These are phyloP conservation scores for Embidobia sp. DNA, from an alignment of 2,888 invertebrate species.

Conservation along the genomic window DNA sequence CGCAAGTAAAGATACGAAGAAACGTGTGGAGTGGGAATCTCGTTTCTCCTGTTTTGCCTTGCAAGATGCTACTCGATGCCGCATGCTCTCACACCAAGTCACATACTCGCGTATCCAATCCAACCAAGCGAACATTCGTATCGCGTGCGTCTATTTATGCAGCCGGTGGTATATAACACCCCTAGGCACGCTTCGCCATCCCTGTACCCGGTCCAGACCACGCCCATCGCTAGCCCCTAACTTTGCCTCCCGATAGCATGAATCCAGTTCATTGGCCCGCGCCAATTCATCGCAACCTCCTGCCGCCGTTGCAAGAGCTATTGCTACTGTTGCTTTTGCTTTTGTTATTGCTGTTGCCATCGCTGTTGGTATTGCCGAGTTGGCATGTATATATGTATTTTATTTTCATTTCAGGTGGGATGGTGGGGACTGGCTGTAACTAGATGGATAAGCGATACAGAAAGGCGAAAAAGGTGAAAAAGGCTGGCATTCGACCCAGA, in stretches of 20 bases:
- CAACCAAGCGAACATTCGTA: constrained; percentile 47
- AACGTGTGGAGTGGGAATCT: neutral
- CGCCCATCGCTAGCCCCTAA: constrained; percentile 77
- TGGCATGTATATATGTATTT: constrained; percentile 28
- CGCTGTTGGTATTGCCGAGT: constrained; percentile 41
- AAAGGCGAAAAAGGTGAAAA: constrained; percentile 44
- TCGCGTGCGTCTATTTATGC: constrained; percentile 80
- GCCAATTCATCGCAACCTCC: constrained; percentile 78
- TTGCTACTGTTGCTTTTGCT: constrained; percentile 51
- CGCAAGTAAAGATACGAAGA: constrained; percentile 11
- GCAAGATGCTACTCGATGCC: constrained; percentile 31
- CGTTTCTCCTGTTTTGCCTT: constrained; percentile 22
- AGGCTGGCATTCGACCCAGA: constrained; percentile 34
- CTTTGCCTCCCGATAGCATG: constrained; percentile 68
- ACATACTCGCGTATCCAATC: constrained; percentile 46
- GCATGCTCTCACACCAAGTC: constrained; percentile 33
- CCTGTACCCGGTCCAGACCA: constrained; percentile 71
- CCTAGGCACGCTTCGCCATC: constrained; percentile 73
- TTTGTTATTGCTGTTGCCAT: constrained; percentile 66
- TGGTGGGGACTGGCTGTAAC: constrained; percentile 31
- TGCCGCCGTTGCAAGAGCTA: constrained; percentile 66
- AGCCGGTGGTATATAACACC: constrained; percentile 81
- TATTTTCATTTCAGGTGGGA: constrained; percentile 33
- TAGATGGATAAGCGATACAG: constrained; percentile 35
- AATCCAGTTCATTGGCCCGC: constrained; percentile 79